These are phyloP conservation scores for Eupeodes luniger DNA, from an alignment of 2,888 invertebrate genomes.

Conservation along the genomic window DNA sequence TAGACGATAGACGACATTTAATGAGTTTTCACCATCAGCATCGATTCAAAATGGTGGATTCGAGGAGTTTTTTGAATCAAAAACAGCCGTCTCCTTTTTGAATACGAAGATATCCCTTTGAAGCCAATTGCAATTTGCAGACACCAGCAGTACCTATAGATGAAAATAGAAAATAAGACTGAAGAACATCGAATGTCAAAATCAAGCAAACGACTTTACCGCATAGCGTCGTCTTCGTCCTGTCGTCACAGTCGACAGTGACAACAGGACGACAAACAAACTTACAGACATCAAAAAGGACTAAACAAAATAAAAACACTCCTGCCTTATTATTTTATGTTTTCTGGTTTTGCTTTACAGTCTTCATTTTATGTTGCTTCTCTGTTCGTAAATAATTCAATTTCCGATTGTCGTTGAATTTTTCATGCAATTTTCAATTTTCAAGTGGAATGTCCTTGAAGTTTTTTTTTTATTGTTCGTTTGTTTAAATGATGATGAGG, in stretches of 20 bases:
- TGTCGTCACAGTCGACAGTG: not conserved
- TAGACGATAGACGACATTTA: slow-evolving; percentile 66
- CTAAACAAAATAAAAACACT: slow-evolving; percentile 11
- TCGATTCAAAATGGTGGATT: slow-evolving; percentile 48
- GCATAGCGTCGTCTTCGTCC: too few relatives aligned
- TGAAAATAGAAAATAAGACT: slow-evolving; percentile 17
- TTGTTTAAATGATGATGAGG: not conserved
- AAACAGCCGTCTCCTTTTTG: not conserved
- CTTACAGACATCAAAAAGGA: slow-evolving; percentile 1
- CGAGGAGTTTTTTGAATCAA: slow-evolving; percentile 55
- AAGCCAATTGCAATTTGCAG: slow-evolving; percentile 38
- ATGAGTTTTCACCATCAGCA: slow-evolving; percentile 63
- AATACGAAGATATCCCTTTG: not conserved
- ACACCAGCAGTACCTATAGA: slow-evolving; percentile 7
- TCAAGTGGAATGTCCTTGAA: slow-evolving; percentile 68
- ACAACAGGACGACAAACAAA: slow-evolving; percentile 15
- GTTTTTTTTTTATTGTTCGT: slow-evolving; percentile 25
- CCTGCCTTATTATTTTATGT: slow-evolving; percentile 54
- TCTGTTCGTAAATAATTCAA: slow-evolving; percentile 71
- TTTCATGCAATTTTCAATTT: slow-evolving; percentile 72
- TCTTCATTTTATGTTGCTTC: slow-evolving; percentile 21
- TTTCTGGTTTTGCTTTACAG: slow-evolving; percentile 39
- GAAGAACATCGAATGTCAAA: slow-evolving; percentile 55
- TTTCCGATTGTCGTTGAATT: slow-evolving; percentile 72
- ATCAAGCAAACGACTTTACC: slow-evolving; percentile 33